A percentile compares a stretch with the other conserved stretches of the same genome.
phyloP scores from a whole-genome alignment of 2,113 vertebrate species.

The Elephantulus edwardii region DNA sequence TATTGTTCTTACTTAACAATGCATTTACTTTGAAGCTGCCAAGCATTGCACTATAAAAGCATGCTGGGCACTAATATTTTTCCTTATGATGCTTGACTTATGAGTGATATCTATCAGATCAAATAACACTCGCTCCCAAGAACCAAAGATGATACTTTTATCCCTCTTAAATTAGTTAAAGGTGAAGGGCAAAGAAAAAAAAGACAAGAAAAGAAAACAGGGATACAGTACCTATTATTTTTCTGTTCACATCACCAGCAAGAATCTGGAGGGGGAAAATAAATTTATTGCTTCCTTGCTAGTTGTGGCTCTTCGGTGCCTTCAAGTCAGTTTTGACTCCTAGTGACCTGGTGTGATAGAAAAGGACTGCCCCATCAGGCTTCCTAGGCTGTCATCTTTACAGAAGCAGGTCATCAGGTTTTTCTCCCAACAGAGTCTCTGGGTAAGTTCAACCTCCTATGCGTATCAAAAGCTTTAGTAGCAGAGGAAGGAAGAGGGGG shows the following conservation, averaged over 20 bases:
- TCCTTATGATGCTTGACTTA: neutral
- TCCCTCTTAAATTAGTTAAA: constrained; percentile 4
- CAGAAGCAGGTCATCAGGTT: neutral
- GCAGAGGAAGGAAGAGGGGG: neutral
- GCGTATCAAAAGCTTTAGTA: neutral
- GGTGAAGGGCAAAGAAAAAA: too few relatives aligned
- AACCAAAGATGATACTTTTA: constrained; percentile 17
- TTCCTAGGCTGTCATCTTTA: neutral
- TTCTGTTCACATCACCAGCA: neutral
- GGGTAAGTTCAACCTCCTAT: neutral
- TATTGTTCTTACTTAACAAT: constrained; percentile 51
- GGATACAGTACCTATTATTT: neutral
- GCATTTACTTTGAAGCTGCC: constrained; percentile 38
- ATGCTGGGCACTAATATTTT: neutral
- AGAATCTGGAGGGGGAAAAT: neutral
- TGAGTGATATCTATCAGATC: neutral
- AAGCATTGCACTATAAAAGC: neutral
- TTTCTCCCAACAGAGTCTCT: neutral
- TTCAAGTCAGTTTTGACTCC: neutral
- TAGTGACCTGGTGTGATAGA: neutral
- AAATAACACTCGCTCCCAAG: neutral
- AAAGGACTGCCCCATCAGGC: neutral
- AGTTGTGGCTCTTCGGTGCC: neutral
- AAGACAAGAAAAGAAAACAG: neutral
- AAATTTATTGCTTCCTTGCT: neutral